Evolutionary conservation across 2,797 vertebrate species (phyloP).

Genomic region (Periophthalmus magnuspinnatus): DNA sequence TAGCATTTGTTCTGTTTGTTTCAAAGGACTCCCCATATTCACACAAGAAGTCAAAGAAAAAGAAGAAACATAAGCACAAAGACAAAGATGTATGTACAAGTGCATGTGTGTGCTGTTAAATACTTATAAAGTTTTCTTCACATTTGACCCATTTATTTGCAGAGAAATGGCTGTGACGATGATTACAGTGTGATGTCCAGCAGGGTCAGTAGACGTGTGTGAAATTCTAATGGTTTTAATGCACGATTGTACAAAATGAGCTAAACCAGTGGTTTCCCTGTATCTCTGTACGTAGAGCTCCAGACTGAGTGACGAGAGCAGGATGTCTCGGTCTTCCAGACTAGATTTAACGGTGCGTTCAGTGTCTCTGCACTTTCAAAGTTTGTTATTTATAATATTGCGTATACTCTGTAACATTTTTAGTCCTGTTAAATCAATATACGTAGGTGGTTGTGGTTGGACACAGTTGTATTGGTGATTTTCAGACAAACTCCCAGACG

Average conservation of each 20-base stretch:
- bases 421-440: no score
- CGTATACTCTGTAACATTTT: no score
- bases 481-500: no score
- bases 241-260: not conserved
- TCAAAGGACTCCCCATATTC: constrained; percentile 56
- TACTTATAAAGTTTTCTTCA: not conserved
- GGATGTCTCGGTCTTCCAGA: constrained; percentile 53
- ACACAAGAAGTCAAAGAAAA: constrained; percentile 77
- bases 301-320: constrained; percentile 63
- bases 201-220: constrained; percentile 80
- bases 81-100: constrained; percentile 68
- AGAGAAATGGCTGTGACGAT: constrained; percentile 86
- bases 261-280: constrained; percentile 8
- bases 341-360: constrained; percentile 57
- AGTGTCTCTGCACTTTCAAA: not conserved
- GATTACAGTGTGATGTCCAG: constrained; percentile 79
- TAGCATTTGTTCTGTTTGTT: constrained; percentile 24
- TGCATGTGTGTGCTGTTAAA: not conserved
- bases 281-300: constrained; percentile 54
- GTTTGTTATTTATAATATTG: no score
- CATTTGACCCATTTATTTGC: constrained; percentile 43
- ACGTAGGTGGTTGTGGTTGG: no score
- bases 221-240: not conserved
- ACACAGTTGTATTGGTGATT: no score
- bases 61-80: constrained; percentile 75